Base-by-base conservation (phyloP, 2,888 invertebrate genomes). In the Limnephilus marmoratus region DNA sequence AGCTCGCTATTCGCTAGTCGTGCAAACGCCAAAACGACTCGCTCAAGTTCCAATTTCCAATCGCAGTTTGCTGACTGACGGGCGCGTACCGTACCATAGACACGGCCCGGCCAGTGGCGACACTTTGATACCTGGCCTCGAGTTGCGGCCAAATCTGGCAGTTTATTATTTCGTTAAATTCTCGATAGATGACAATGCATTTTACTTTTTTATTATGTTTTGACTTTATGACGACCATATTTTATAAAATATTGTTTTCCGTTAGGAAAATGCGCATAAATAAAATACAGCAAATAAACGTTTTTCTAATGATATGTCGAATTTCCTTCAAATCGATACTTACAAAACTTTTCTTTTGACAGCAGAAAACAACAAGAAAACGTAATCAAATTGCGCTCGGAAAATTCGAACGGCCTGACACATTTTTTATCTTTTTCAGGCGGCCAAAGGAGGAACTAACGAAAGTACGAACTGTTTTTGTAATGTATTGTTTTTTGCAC, bases 21-120 rank as follows among this genome's bases (percentile, higher is more conserved):
- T 18, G 13, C 41, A 41, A 68, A 68, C 68, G 68, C 68, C 68
- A 68, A 68, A 68, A 68, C 68, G 68, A n/a, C 68, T 68, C 24
- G 68, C 68, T 68, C 68, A 68, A 49, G 49, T 82, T 49, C 82
- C 90, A 82, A 82, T 82, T 90, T 90, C 82, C 49, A 34, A 82
- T 82, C 90, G 90, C 90, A 41, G 41, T 80, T 53, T n/a, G 24
- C 68, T 68, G 18, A 53, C 53, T 18, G 53, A 68, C 68, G 68
- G 24, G n/a, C 68, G 68, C 24, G 68, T 68, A 68, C 68, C 9
- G 68, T 31, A 85, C 91, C 91, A 91, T 91, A 91, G 91, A 91
- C 91, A 85, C 81, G 34, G 41, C 85, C 90, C 86, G 49, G 90
- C 45, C 34, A 90, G 92, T 92, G 85, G 92, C 92, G 92, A 92